Evolutionary conservation across 2,113 vertebrate genomes (phyloP).

Genomic region (Phasianus colchicus): DNA sequence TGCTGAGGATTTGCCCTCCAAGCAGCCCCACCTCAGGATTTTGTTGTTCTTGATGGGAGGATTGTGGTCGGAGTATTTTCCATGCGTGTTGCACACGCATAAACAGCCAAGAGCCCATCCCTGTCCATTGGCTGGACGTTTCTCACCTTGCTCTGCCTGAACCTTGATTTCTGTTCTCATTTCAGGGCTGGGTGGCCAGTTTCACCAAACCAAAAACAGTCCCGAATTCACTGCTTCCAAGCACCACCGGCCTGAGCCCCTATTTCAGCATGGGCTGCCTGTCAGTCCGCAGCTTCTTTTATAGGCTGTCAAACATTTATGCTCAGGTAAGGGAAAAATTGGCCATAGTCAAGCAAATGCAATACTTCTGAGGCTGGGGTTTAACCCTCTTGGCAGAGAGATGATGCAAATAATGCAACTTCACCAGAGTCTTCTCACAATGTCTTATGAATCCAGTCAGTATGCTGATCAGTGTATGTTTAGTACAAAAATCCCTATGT

Average conservation of each 20-base stretch:
- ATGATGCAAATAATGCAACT: background rate
- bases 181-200: constrained; percentile 92
- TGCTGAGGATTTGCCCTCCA: background rate
- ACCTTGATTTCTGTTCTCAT: background rate
- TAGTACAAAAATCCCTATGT: background rate
- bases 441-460: accelerated
- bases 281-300: constrained; percentile 92
- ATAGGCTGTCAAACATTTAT: constrained; percentile 91
- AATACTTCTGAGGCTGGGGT: background rate
- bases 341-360: background rate
- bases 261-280: constrained; percentile 93
- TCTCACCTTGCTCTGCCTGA: background rate
- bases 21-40: background rate
- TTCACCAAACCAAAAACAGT: constrained; percentile 91
- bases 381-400: background rate
- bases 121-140: background rate
- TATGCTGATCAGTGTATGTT: background rate
- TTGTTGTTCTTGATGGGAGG: background rate
- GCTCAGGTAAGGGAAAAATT: constrained; percentile 87
- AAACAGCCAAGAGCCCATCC: background rate
- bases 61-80: background rate
- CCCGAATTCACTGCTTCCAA: constrained; percentile 91
- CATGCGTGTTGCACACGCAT: background rate
- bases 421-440: background rate
- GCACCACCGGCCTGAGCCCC: constrained; percentile 91